Evolutionary conservation across 1,140 invertebrate species (phyloP).

Genomic region (Hyles euphorbiae): DNA sequence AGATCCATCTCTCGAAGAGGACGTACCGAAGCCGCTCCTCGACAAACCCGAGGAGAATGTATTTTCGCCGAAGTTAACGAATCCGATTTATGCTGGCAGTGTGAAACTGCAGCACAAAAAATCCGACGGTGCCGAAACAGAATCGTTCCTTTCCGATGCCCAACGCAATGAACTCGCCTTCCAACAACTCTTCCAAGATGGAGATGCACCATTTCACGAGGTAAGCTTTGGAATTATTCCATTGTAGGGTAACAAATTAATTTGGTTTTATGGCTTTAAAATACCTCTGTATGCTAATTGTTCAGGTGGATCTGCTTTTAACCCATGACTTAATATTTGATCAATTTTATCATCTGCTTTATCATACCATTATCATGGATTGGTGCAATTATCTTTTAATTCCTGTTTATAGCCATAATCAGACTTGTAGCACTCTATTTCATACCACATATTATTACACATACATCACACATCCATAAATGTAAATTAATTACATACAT

Average conservation of each 20-base stretch:
- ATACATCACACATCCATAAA: too few relatives aligned
- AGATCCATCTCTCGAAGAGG: constrained; percentile 72
- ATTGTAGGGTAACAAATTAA: neutral
- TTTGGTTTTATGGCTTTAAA: neutral
- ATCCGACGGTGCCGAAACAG: constrained; percentile 51
- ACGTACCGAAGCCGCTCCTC: constrained; percentile 59
- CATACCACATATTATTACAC: too few relatives aligned
- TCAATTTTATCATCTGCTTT: too few relatives aligned
- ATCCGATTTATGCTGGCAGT: constrained; percentile 57
- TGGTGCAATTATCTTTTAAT: too few relatives aligned
- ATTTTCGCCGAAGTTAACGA: constrained; percentile 62
- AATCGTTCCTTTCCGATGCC: constrained; percentile 57
- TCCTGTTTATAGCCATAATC: too few relatives aligned
- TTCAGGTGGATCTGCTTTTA: neutral
- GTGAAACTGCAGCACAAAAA: constrained; percentile 59
- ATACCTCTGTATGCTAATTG: neutral
- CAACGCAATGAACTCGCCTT: constrained; percentile 65
- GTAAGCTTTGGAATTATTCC: constrained; percentile 29
- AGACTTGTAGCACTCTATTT: too few relatives aligned
- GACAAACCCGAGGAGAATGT: constrained; percentile 60
- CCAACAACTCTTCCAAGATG: constrained; percentile 59
- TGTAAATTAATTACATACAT: too few relatives aligned
- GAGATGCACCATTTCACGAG: constrained; percentile 49
- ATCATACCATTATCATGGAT: too few relatives aligned
- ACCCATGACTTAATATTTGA: neutral